Percentiles rank a stretch among this genome's conserved stretches.
Evolutionary conservation across 2,888 invertebrate species (phyloP).

Genomic region (Anthrax anthrax): DNA sequence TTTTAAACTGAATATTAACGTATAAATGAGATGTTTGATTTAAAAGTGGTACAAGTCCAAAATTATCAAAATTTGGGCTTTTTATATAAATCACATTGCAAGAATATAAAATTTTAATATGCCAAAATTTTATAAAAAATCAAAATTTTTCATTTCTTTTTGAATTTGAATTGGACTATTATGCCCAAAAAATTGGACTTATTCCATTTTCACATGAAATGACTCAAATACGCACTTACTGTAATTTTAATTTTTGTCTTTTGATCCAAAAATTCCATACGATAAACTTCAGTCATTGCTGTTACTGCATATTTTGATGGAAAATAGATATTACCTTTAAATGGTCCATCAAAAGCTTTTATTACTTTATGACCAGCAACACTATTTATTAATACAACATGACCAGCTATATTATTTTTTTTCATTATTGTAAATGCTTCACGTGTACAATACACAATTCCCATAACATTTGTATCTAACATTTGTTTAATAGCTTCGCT

Average conservation of each 20-base stretch:
- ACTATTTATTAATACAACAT: constrained; percentile 37
- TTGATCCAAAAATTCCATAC: constrained; percentile 25
- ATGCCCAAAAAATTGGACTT: too few relatives aligned
- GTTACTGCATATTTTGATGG: constrained; percentile 29
- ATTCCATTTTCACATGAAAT: too few relatives aligned
- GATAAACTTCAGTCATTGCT: constrained; percentile 26
- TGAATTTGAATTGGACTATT: too few relatives aligned
- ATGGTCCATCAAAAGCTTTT: constrained; percentile 21
- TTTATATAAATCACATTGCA: too few relatives aligned
- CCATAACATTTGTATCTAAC: constrained; percentile 37
- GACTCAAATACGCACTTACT: too few relatives aligned
- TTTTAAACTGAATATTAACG: too few relatives aligned
- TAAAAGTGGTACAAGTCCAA: too few relatives aligned
- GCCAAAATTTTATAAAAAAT: too few relatives aligned
- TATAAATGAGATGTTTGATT: too few relatives aligned
- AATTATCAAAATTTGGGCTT: too few relatives aligned
- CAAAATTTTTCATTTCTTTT: too few relatives aligned
- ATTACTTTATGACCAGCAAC: constrained; percentile 22
- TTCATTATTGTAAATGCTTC: constrained; percentile 37
- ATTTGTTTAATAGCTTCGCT: constrained; percentile 19
- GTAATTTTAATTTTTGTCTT: constrained; percentile 23
- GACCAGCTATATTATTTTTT: constrained; percentile 33
- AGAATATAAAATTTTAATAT: too few relatives aligned
- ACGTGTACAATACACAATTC: constrained; percentile 34
- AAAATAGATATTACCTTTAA: constrained; percentile 26